phyloP scores from a whole-genome alignment of 1,140 invertebrate species.

The Glossosoma conforme region DNA sequence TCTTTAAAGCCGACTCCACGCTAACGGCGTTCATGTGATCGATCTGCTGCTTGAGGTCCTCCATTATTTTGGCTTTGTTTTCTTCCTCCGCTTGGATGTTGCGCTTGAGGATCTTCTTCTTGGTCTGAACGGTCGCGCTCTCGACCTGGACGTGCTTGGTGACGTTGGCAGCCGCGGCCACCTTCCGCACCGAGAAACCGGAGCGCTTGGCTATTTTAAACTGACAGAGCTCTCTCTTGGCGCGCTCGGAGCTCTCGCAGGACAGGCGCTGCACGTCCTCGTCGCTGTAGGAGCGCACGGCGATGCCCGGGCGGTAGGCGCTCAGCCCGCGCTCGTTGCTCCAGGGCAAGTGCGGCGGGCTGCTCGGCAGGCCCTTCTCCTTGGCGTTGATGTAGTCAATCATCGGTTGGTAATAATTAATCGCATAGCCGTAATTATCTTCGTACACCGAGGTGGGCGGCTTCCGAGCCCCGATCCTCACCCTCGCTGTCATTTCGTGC shows the following conservation, averaged over 20 bases:
- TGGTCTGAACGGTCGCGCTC: conserved; percentile 49
- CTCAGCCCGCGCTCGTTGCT: conserved; percentile 63
- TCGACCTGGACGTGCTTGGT: conserved; percentile 58
- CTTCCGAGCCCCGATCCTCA: conserved; percentile 36
- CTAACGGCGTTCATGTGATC: conserved; percentile 50
- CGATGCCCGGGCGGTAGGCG: conserved; percentile 53
- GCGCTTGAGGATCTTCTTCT: conserved; percentile 46
- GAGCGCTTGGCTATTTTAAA: conserved; percentile 59
- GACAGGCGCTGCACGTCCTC: conserved; percentile 60
- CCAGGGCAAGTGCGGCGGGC: conserved; percentile 66
- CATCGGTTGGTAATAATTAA: conserved; percentile 79
- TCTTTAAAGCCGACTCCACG: conserved; percentile 42
- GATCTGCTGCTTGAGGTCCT: conserved; percentile 45
- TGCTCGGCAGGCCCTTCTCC: conserved; percentile 42
- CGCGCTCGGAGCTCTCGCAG: conserved; percentile 57
- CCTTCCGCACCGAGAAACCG: conserved; percentile 62
- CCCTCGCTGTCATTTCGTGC: conserved; percentile 8
- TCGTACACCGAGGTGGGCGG: conserved; percentile 68
- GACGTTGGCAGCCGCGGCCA: conserved; percentile 60
- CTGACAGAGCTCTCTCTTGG: conserved; percentile 59
- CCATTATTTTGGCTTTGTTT: conserved; percentile 43
- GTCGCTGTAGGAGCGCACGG: conserved; percentile 55
- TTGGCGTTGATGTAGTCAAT: conserved; percentile 70
- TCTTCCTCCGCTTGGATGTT: conserved; percentile 40
- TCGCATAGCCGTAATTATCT: conserved; percentile 73